Evolutionary conservation across 2,113 vertebrate genomes (phyloP), one percentile per base, ranked within the genome.

Genomic region (Glaucomys volans): DNA sequence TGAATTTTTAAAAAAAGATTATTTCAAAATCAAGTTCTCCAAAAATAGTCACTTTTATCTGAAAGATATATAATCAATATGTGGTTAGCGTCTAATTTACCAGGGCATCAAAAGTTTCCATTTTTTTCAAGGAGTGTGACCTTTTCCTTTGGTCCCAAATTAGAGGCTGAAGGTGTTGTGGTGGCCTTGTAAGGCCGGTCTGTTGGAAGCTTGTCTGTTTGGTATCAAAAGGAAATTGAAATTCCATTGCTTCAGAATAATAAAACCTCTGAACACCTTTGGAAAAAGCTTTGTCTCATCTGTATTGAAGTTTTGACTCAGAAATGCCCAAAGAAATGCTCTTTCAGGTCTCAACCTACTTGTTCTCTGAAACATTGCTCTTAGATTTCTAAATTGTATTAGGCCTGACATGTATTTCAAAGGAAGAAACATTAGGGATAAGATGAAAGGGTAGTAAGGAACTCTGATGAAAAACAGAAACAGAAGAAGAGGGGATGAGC

Each of bases 171-270:
- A 47, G 47, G n/a, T 93, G 18, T 42, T 74, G 59, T 72, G 67
- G 74, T 91, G 84, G 83, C 87, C 80, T 90, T 28, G 30, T 57
- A 74, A 91, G 32, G 28, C 76, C 28, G 42, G 80, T 93, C 91
- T 82, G 47, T 90, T 71, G 71, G 76, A 97, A 96, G 76, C 87
- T 91, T 80, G 32, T 85, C 96, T 95, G 79, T 90, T 89, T 66
- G 37, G 54, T 94, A 96, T 96, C 96, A 97, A 96, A 97, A 97
- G 82, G 79, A 97, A 95, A 97, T 92, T 92, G 83, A 88, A 97
- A 97, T 94, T 92, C 67, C 84, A 67, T 93, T 93, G 84, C 91
- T 97, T 96, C 80, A 83, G 87, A 96, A 80, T 97, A 96, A 96
- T 93, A 77, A 94, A 97, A 85, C 59, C 85, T 95, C 87, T 91